Evolutionary conservation across 1,140 invertebrate genomes (phyloP), one percentile per base, ranked within the genome.

Genomic region (Aphaenogaster ashmeadi): DNA sequence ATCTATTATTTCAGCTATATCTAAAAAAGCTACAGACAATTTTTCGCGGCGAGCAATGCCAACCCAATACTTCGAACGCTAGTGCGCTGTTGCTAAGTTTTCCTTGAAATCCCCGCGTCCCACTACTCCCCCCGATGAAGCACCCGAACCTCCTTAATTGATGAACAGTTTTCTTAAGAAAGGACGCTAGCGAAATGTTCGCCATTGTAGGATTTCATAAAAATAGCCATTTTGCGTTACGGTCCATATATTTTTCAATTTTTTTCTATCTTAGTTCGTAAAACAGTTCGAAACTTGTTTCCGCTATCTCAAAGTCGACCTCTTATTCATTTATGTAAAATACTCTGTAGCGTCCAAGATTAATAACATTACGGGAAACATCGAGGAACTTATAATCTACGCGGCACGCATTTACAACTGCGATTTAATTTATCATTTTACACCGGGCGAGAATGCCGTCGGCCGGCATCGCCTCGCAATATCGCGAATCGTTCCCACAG

Each of bases 361-460:
- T 83, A 83, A 81, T 69, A 69, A 58, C 33, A 60, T 84, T 75
- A 38, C n/a, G n/a, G 54, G 13, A 41, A 60, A 21, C 79, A 27
- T 36, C 27, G 80, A 33, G 13, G 21, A 74, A 74, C 52, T 74
- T 83, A 47, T 83, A 72, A 75, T 62, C 80, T 27, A 27, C 27
- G 27, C n/a, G 56, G 18, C 44, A 44, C 18, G 72, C 74, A 79
- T 54, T 86, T 86, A 77, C 74, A 79, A 54, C 15, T 41, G 36
- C 60, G 21, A 78, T 66, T 78, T 64, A 79, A 86, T 86, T 86
- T 86, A 79, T 86, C 83, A 79, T 41, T 67, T 84, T 74, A 58
- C 52, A 72, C 2, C n/a, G 80, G 5, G 21, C n/a, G 52, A 74
- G 52, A 74, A 74, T 33, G 36, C 6, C 66, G 77, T 3, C 41